These are phyloP conservation scores for Hydropotes inermis DNA, from an alignment of 2,113 vertebrate species.

Conservation along the genomic window DNA sequence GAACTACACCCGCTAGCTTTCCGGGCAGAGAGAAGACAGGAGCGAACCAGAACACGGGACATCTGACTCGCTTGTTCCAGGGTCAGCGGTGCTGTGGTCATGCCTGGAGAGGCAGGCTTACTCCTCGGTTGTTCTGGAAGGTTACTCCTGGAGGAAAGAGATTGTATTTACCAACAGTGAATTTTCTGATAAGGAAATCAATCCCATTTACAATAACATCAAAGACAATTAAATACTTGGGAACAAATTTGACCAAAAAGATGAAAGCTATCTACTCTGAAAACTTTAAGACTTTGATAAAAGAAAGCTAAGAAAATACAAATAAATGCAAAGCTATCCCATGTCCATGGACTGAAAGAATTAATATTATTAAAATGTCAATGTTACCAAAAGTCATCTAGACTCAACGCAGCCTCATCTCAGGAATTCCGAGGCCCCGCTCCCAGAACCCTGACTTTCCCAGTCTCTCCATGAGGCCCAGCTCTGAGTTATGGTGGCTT, in stretches of 20 bases:
- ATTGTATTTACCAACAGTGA: neutral
- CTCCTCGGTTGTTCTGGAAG: fast-evolving
- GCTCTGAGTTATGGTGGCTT: fast-evolving
- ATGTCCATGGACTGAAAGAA: neutral
- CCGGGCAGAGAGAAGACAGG: neutral
- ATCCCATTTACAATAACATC: neutral
- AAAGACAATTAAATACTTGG: neutral
- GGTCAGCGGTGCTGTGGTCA: neutral
- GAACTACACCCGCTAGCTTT: neutral
- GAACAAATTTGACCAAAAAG: neutral
- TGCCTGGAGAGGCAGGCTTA: neutral
- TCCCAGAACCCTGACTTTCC: neutral
- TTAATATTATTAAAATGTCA: neutral
- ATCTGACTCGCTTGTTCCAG: neutral
- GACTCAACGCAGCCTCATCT: neutral
- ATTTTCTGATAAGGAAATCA: neutral
- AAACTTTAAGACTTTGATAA: neutral
- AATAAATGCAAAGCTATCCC: neutral
- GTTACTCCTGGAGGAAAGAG: neutral
- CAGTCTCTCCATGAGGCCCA: neutral
- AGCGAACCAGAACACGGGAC: neutral
- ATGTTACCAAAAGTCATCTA: neutral
- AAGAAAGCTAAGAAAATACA: neutral
- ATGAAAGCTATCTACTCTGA: neutral
- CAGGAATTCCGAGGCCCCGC: neutral